Evolutionary conservation across 2,797 vertebrate genomes (phyloP).

Genomic region (Premnoplex brunnescens): DNA sequence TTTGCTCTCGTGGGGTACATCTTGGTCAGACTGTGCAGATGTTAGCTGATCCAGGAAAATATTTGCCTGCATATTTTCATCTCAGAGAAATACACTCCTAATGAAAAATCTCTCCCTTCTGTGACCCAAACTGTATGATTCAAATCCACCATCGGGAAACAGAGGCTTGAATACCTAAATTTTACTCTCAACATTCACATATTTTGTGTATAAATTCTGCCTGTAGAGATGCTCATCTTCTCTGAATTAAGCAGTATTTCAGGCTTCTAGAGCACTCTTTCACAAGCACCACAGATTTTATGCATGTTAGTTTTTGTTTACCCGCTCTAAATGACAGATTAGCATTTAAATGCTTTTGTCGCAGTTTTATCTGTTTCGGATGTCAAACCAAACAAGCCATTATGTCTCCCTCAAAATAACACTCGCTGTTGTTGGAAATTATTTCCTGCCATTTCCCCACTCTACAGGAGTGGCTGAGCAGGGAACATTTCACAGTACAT

Average conservation of each 20-base stretch:
- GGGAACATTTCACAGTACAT: conserved; percentile 39
- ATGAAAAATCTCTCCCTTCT: neutral
- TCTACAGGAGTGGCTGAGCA: conserved; percentile 1
- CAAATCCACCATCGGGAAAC: neutral
- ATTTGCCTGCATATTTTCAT: neutral
- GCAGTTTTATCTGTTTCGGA: conserved; percentile 43
- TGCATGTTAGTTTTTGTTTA: conserved; percentile 47
- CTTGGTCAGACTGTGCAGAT: neutral
- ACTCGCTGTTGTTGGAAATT: neutral
- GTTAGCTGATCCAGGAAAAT: neutral
- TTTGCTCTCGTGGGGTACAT: neutral
- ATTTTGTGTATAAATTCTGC: neutral
- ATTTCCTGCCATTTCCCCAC: conserved; percentile 46
- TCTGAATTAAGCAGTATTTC: conserved; percentile 21
- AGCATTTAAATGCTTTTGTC: conserved; percentile 62
- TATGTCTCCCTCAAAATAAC: conserved; percentile 52
- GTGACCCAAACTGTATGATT: neutral
- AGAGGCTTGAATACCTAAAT: neutral
- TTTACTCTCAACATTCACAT: neutral
- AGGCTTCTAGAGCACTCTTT: neutral
- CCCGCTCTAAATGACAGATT: conserved; percentile 59
- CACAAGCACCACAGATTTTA: conserved; percentile 13
- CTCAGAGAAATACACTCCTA: neutral
- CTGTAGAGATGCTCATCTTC: neutral
- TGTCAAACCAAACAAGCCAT: conserved; percentile 62